These are phyloP conservation scores for Oenanthe oenanthe DNA, from an alignment of 2,113 vertebrate genomes.

Conservation along the genomic window DNA sequence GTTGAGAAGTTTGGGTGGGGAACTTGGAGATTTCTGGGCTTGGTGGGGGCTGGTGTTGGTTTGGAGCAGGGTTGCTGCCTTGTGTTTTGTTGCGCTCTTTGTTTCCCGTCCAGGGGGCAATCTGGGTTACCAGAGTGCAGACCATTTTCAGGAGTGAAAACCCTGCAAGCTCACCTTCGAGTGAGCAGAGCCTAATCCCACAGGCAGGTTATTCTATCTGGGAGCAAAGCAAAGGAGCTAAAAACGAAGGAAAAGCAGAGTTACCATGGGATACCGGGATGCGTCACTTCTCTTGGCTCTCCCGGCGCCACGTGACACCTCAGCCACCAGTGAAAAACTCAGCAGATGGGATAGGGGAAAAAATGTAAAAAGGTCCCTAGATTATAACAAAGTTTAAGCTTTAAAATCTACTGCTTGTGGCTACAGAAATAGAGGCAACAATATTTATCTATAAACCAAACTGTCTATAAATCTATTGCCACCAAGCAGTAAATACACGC, in stretches of 20 bases:
- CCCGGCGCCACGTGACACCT: background rate
- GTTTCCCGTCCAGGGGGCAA: background rate
- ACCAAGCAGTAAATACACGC: background rate
- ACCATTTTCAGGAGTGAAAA: background rate
- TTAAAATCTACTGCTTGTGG: background rate
- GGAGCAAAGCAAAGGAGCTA: background rate
- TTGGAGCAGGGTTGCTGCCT: background rate
- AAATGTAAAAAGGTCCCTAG: background rate
- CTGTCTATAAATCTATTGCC: background rate
- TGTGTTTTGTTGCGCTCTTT: background rate
- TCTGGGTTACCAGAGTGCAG: accelerated
- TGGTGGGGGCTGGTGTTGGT: background rate
- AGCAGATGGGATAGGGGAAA: constrained; percentile 14
- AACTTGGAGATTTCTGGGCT: background rate
- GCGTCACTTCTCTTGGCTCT: constrained; percentile 44
- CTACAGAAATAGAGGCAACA: background rate
- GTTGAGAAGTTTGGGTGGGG: background rate
- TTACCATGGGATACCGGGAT: constrained; percentile 57
- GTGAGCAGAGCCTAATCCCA: background rate
- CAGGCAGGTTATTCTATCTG: background rate
- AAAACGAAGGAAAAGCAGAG: constrained; percentile 4
- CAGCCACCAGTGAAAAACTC: background rate
- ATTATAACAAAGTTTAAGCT: constrained; percentile 10
- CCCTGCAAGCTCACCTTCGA: background rate
- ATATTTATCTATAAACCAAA: background rate